These are phyloP conservation scores for Papilio protenor DNA, from an alignment of 2,888 invertebrate species.

Conservation along the genomic window DNA sequence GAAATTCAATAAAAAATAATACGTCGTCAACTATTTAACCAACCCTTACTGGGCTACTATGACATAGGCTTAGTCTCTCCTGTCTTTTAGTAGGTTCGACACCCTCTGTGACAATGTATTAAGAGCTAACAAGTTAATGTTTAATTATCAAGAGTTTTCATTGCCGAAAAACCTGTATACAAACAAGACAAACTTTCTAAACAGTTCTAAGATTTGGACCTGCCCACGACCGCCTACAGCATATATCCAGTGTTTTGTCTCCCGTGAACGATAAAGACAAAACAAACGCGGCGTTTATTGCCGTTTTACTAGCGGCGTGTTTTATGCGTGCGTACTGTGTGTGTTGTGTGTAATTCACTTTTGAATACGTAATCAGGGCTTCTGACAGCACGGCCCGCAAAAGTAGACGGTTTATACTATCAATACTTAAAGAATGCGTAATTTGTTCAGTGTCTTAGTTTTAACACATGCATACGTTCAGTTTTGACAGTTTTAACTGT, in stretches of 20 bases:
- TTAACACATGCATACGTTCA: not conserved
- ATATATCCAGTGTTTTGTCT: constrained; percentile 26
- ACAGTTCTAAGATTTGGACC: constrained; percentile 32
- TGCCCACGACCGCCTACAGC: constrained; percentile 34
- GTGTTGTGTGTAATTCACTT: constrained; percentile 31
- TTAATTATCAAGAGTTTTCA: no score
- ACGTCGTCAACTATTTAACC: no score
- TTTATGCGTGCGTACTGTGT: constrained; percentile 30
- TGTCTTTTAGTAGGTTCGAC: no score
- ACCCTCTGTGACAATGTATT: no score
- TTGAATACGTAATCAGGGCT: constrained; percentile 29
- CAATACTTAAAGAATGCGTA: no score
- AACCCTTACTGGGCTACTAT: no score
- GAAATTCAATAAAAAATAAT: no score
- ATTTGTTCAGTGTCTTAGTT: not conserved
- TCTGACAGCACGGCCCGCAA: not conserved
- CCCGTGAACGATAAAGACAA: constrained; percentile 43
- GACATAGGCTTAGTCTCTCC: no score
- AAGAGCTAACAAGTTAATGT: no score
- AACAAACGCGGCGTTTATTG: constrained; percentile 42
- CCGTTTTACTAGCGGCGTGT: constrained; percentile 42
- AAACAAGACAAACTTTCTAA: constrained; percentile 29
- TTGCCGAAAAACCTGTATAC: constrained; percentile 1
- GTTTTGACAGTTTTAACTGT: no score
- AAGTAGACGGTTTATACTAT: no score